Evolutionary conservation across 2,797 vertebrate species (phyloP), one percentile per base, ranked within the genome.

Genomic region (Thalassophryne amazonica): DNA sequence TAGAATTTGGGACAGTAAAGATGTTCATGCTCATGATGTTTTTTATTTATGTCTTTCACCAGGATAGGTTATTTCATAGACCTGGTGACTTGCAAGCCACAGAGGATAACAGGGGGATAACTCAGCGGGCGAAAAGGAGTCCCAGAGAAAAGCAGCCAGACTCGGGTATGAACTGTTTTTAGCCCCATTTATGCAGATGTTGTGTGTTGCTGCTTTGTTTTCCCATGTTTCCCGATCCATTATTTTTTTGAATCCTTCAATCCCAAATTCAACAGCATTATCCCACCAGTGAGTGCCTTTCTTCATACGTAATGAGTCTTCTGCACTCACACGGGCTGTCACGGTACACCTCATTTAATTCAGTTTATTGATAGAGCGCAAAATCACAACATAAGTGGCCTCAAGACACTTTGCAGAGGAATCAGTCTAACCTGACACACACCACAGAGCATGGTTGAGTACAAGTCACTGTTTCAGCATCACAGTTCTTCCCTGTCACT

Each of bases 121-220:
- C 93, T 68, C 93, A 84, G 34, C 91, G 95, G 33, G 89, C 91
- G 36, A 95, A 94, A 86, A 90, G 94, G 82, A 97, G 93, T 83
- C 93, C 93, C 66, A 89, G 86, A n/a, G n/a, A n/a, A 79, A 93
- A 65, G 57, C 83, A 83, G 42, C 23, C 80, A 69, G 86, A 87
- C 29, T 52, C 80, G 69, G 87, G 86, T 85, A 81, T 19, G 34
- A n/a, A 31, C 4, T 23, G 14, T 30, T 55, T 36, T 57, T n/a
- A 19, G 34, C 18, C 4, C 58, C 22, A 20, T 37, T 22, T 12
- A 33, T 13, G 24, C 15, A 28, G 23, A 52, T 24, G 53, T 13
- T 13, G 8, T 12, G 5, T 29, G 23, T n/a, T 12, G 31, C 53
- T 23, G 17, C 14, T 19, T 11, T 5, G 2, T 9, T 24, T 33